These are phyloP conservation scores for Mya arenaria DNA, from an alignment of 1,140 invertebrate genomes.

Conservation along the genomic window DNA sequence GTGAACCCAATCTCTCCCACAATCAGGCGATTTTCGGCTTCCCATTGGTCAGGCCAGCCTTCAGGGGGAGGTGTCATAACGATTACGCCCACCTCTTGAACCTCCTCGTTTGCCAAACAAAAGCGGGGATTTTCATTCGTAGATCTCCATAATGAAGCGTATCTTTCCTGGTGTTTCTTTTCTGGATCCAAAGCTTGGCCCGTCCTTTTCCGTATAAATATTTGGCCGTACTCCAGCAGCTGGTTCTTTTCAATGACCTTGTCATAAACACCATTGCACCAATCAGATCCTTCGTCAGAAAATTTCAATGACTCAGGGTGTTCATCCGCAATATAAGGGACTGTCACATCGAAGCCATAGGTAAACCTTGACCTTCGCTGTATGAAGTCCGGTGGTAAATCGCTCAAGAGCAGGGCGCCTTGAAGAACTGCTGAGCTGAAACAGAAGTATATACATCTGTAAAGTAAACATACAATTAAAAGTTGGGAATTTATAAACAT, in stretches of 20 bases:
- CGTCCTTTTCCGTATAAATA: neutral
- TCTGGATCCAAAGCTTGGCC: neutral
- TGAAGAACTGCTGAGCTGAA: neutral
- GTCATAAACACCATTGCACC: neutral
- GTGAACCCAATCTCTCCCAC: conserved; percentile 11
- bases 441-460: neutral
- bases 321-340: neutral
- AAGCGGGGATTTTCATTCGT: conserved; percentile 6
- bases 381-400: neutral
- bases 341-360: neutral
- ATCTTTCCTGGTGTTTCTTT: conserved; percentile 8
- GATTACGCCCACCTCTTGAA: neutral
- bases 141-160: conserved; percentile 6
- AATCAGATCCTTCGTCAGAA: neutral
- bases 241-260: conserved; percentile 1
- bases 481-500: too few species aligned
- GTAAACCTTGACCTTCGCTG: conserved; percentile 3
- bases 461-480: too few species aligned
- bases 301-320: conserved; percentile 3
- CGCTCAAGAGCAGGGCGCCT: neutral
- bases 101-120: neutral
- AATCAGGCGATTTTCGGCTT: neutral
- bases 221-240: conserved; percentile 2
- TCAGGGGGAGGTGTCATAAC: conserved; percentile 2
- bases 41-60: conserved; percentile 21